Evolutionary conservation across 2,113 vertebrate genomes (phyloP).

Genomic region (Craseonycteris thonglongyai): DNA sequence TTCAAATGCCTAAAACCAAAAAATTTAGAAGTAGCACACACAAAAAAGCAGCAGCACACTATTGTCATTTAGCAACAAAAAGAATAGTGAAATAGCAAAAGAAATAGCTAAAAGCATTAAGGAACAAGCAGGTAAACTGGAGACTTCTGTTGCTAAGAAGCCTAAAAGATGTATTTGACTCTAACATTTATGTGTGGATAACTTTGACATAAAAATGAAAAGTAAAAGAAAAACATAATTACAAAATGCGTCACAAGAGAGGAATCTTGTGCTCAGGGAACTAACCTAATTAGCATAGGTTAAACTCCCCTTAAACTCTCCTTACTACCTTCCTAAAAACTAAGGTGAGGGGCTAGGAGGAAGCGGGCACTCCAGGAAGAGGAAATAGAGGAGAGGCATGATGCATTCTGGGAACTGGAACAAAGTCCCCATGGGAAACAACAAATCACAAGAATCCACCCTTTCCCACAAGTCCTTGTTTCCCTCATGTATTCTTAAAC

Average conservation of each 20-base stretch:
- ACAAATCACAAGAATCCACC: background rate
- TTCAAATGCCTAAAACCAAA: constrained; percentile 5
- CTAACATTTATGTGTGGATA: background rate
- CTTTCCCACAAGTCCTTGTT: background rate
- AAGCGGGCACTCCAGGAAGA: background rate
- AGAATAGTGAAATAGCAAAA: background rate
- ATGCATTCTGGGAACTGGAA: background rate
- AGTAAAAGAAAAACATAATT: background rate
- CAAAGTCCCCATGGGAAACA: background rate
- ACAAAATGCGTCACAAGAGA: background rate
- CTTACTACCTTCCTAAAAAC: background rate
- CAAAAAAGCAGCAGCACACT: background rate
- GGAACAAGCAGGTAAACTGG: background rate
- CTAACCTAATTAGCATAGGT: background rate
- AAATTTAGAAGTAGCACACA: background rate
- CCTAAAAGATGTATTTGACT: background rate
- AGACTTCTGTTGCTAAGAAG: background rate
- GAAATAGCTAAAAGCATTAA: background rate
- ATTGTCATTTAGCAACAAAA: background rate
- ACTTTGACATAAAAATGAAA: background rate
- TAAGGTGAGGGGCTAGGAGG: background rate
- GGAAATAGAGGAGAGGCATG: background rate
- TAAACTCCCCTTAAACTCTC: background rate
- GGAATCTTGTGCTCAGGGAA: background rate
- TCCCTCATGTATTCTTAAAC: background rate